Base-by-base conservation (phyloP, 2,113 vertebrate species). In the Balaeniceps rex region DNA sequence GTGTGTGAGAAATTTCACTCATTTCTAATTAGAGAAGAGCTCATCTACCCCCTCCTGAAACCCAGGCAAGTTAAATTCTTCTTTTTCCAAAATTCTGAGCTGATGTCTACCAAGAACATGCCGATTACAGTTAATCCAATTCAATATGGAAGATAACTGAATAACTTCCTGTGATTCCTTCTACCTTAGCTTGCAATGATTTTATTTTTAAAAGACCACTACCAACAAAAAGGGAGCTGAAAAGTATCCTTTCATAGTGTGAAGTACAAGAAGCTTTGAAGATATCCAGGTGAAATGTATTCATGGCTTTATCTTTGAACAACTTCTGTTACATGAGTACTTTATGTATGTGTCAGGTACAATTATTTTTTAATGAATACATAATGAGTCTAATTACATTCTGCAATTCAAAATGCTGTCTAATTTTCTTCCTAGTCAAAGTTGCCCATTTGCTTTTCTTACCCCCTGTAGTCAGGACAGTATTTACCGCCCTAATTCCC, bases 341-440 rank as follows among this genome's bases (percentile, higher is more conserved):
- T 84, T 90, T 22, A 78, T 78, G 19, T 87, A 40, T 38, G 6
- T 54, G 42, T 78, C 47, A 84, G 83, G 72, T 83, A 75, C 40
- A 76, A 84, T 82, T 83, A 66, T 29, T 38, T 96, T 90, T 91
- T 90, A 93, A 87, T 96, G 38, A 95, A 68, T 72, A 51, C 29
- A 23, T 92, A 96, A 96, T 92, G 24, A 94, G 38, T 36, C 77
- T 82, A 87, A 90, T 88, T 91, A 82, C 28, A 84, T 81, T 52
- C 65, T 87, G 22, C 49, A 72, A 89, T 82, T 97, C 69, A 89
- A 97, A 92, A 94, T 47, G 7, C n/a, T 82, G 60, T 49, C 13
- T 72, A 54, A 87, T 93, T 90, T 90, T 92, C 77, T 89, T 79
- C 57, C 66, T 46, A 52, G 42, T 81, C n/a, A 58, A 94, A 88